Conservation (phyloP, 2,888 invertebrate species). For the Trichopria drosophilae region DNA sequence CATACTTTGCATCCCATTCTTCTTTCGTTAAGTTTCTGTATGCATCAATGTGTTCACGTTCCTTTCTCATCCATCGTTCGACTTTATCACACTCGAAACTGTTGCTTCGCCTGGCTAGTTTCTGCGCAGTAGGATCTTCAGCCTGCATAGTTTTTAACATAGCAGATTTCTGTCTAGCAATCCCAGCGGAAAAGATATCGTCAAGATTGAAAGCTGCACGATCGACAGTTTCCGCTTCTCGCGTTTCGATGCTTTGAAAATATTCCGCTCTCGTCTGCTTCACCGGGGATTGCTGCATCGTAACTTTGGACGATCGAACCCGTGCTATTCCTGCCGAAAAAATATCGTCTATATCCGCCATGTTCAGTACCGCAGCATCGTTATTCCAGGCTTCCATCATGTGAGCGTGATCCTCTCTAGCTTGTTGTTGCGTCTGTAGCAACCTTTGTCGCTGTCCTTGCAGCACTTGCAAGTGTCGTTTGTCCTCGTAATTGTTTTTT, state of each 20-base stretch:
- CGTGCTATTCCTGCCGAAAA: conserved; percentile 43
- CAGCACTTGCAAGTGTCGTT: not conserved
- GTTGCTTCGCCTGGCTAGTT: not conserved
- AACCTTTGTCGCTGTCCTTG: not conserved
- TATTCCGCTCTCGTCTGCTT: not conserved
- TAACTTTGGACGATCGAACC: conserved; percentile 31
- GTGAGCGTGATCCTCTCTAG: not conserved
- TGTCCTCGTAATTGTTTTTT: not conserved
- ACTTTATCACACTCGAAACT: conserved; percentile 24
- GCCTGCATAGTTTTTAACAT: conserved; percentile 13
- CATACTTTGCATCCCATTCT: conserved; percentile 54
- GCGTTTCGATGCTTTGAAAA: not conserved
- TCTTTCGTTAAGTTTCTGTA: conserved; percentile 54
- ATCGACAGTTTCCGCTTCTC: conserved; percentile 21
- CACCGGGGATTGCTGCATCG: conserved; percentile 25
- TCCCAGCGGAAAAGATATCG: conserved; percentile 48
- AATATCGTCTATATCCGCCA: conserved; percentile 45
- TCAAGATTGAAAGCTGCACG: conserved; percentile 43
- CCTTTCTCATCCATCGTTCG: conserved; percentile 45
- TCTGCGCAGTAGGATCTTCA: conserved; percentile 13
- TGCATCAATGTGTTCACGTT: conserved; percentile 44
- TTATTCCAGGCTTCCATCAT: too few species aligned
- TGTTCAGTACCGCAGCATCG: conserved; percentile 13
- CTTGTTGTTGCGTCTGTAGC: not conserved
- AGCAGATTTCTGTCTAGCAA: conserved; percentile 42